Evolutionary conservation across 2,113 vertebrate genomes (phyloP), one percentile per base, ranked within the genome.

Genomic region (Diglossa brunneiventris): DNA sequence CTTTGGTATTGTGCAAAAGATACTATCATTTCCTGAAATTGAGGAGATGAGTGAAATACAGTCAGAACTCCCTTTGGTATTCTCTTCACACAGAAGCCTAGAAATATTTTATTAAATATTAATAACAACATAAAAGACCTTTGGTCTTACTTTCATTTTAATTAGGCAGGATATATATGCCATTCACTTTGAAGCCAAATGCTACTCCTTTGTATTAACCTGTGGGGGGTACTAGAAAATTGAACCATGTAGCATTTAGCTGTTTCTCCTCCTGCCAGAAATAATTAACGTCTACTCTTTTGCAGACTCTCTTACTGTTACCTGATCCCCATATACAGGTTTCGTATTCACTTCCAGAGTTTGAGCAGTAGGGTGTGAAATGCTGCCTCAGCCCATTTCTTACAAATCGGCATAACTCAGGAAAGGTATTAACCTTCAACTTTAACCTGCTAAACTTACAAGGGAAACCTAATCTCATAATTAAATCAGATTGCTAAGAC

Each of bases 31-130:
- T 89, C 33, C 41, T 95, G 84, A 91, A 95, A 83, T 17, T 58
- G 46, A 93, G 33, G 70, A 89, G 78, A 70, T 74, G 75, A 39
- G 16, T 93, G 67, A 90, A 94, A 80, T 83, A 26, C 20, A 82
- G 53, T 72, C 49, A 64, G 66, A 91, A 59, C 4, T 95, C 67
- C 67, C 59, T 77, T 88, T 90, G 63, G 87, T 94, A 91, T 92
- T 93, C 72, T 93, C 55, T 90, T 94, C 87, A 91, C 47, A 86
- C 35, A 86, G 91, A 91, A 90, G 55, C 91, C 74, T 94, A 88
- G 91, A 91, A 95, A 95, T 95, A 91, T 91, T 96, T 83, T 95
- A 95, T 96, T 94, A 95, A 96, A 91, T 96, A 97, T 95, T 95
- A 91, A 95, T 90, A 93, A 49, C 55, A 90, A 83, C 94, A 96